Base-by-base conservation (phyloP, 2,797 vertebrate genomes). In the Falco biarmicus region DNA sequence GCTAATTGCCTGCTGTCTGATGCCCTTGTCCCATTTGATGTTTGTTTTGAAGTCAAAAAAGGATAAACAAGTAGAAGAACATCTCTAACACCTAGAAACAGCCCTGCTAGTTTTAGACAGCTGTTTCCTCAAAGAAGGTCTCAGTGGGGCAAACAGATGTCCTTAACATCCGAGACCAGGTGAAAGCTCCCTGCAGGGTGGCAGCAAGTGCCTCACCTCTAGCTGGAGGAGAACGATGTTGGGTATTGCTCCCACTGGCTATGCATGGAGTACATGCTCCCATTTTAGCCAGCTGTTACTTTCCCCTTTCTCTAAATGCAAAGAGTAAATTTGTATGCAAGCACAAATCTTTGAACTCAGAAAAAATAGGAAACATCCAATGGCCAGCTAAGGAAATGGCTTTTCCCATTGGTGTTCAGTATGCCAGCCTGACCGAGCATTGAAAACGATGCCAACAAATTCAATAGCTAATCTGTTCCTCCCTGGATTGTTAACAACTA, bases 1-100 rank as follows among this genome's bases (percentile, higher is more conserved):
- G 64, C 61, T 97, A 96, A 97, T 97, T 97, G 95, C 84, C 70
- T 94, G 89, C 82, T 96, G 84, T 91, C 77, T 95, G 90, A 84
- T 95, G 96, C 57, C 76, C 76, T 95, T 95, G 79, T 95, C 73
- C 73, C 51, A 29, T 91, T 64, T 84, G 89, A 93, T 94, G 82
- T 68, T 92, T 92, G 56, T 84, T 97, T 92, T 94, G 78, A 96
- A 93, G 75, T 66, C 31, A 63, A 65, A 83, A 61, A 71, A 12
- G 34, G 73, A 90, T 82, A 92, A 92, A 63, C 34, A 51, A 89
- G 59, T 63, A 87, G 71, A 31, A 79, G 54, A 95, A 82, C 6
- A 8, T 64, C 60, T 77, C 71, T 65, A 82, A 86, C 37, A 51
- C 31, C 43, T 71, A 59, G 68, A 94, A 92, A 80, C 2, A 2